phyloP scores from a whole-genome alignment of 2,888 invertebrate species.

The Apoda limacodes region DNA sequence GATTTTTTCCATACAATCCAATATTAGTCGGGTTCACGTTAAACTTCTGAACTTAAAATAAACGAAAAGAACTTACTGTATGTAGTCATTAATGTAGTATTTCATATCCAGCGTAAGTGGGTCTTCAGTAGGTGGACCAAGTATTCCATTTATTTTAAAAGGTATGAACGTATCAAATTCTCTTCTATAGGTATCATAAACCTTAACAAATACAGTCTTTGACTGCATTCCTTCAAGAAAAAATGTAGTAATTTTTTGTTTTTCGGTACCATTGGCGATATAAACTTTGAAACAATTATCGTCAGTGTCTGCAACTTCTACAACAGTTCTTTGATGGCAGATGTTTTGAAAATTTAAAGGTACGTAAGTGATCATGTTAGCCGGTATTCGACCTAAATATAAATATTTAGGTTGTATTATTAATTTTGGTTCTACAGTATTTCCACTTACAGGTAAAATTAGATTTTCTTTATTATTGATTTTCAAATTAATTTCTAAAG shows the following conservation, averaged over 20 bases:
- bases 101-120: slow-evolving; percentile 38
- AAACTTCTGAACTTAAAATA: too few species aligned
- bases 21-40: too few species aligned
- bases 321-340: slow-evolving; percentile 31
- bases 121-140: slow-evolving; percentile 63
- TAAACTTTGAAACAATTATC: slow-evolving; percentile 51
- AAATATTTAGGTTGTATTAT: slow-evolving; percentile 58
- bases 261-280: slow-evolving; percentile 42
- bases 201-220: slow-evolving; percentile 47
- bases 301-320: slow-evolving; percentile 43
- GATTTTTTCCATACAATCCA: too few species aligned
- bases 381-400: slow-evolving; percentile 58
- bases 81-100: slow-evolving; percentile 39
- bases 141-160: slow-evolving; percentile 65
- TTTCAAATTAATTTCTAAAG: slow-evolving; percentile 44
- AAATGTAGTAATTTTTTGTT: slow-evolving; percentile 37
- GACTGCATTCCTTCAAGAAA: slow-evolving; percentile 42
- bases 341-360: slow-evolving; percentile 50
- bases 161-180: slow-evolving; percentile 72
- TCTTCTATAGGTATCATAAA: slow-evolving; percentile 43
- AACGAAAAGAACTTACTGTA: slow-evolving; percentile 33
- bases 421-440: slow-evolving; percentile 61
- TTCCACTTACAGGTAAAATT: slow-evolving; percentile 50
- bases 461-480: slow-evolving; percentile 58
- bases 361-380: slow-evolving; percentile 43